Conservation (phyloP, 2,888 invertebrate genomes). For the Barypeithes pellucidus region DNA sequence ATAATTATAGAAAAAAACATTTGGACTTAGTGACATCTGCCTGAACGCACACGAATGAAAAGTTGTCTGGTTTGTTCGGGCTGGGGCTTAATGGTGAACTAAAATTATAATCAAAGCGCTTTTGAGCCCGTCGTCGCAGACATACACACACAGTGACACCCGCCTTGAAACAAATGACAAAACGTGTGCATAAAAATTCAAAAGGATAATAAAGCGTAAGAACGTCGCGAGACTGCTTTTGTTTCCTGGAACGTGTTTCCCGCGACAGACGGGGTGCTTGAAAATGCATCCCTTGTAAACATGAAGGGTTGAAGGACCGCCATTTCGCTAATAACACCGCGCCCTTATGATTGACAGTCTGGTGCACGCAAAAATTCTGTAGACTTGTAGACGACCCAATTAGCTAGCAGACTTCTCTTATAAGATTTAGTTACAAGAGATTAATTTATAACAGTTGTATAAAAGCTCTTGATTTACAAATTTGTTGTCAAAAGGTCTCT, state of each 20-base stretch:
- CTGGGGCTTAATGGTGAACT: not conserved
- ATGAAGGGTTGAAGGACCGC: constrained; percentile 31
- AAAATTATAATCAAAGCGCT: constrained; percentile 19
- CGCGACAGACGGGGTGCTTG: constrained; percentile 38
- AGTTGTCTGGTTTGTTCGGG: too few species aligned
- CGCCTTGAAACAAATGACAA: constrained; percentile 36
- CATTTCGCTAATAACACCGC: constrained; percentile 49
- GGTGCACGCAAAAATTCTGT: not conserved
- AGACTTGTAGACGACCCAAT: too few species aligned
- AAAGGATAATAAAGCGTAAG: constrained; percentile 49
- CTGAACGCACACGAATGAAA: too few species aligned
- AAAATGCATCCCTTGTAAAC: constrained; percentile 48
- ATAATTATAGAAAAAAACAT: too few species aligned
- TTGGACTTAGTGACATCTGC: too few species aligned
- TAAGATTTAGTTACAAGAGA: too few species aligned
- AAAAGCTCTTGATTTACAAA: too few species aligned
- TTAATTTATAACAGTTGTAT: too few species aligned
- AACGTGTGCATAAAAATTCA: constrained; percentile 51
- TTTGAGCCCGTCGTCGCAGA: constrained; percentile 12
- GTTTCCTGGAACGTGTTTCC: constrained; percentile 36
- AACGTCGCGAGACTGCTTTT: constrained; percentile 46
- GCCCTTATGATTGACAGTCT: constrained; percentile 40
- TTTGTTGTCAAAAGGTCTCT: too few species aligned
- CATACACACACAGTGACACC: constrained; percentile 31
- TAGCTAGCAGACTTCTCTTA: too few species aligned